Evolutionary conservation across 2,113 vertebrate genomes (phyloP), one percentile per base, ranked within the genome.

Genomic region (Dicrurus megarhynchus): DNA sequence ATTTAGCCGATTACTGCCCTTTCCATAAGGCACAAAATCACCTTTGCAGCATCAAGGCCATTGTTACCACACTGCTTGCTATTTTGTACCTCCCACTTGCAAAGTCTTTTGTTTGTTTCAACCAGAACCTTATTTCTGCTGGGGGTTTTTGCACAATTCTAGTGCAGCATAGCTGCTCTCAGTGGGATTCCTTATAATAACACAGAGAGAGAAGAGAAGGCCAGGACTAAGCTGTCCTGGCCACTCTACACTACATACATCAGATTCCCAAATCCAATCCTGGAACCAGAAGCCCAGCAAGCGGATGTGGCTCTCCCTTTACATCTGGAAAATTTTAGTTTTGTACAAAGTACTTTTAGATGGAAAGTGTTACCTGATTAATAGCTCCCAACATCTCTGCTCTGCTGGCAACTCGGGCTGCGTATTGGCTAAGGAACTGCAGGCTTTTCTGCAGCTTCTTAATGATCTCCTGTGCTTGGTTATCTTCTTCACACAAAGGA

Each of bases 301-400:
- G 41, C 27, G 79, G 44, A 16, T 5, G 3, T 39, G 26, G 20
- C 16, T 56, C 19, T 24, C 16, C 35, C 15, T 83, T 14, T 20
- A 23, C 33, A 88, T 2, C n/a, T 24, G 41, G 53, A 49, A n/a
- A 32, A 35, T 60, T 83, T 49, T 32, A 44, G 12, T 37, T 56
- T 33, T 13, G 19, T 44, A 41, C 11, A 22, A 44, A 47, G 35
- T 6, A 32, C 6, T 16, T 59, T 44, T 12, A 47, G 5, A 5
- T 33, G 24, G 35, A 16, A 86, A 44, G 1, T 2, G 20, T 97
- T 97, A 99, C 99, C 99, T 99, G 99, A 75, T 99, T 99, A 92
- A 99, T 99, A 56, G 99, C 99, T 70, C 99, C 99, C 52, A 99
- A 73, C 99, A 99, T 99, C 97, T 99, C 99, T 7, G 99, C 99